Percentiles rank a stretch among this genome's conserved stretches.
phyloP scores from a whole-genome alignment of 2,797 vertebrate species.

The Sebastolobus alascanus region DNA sequence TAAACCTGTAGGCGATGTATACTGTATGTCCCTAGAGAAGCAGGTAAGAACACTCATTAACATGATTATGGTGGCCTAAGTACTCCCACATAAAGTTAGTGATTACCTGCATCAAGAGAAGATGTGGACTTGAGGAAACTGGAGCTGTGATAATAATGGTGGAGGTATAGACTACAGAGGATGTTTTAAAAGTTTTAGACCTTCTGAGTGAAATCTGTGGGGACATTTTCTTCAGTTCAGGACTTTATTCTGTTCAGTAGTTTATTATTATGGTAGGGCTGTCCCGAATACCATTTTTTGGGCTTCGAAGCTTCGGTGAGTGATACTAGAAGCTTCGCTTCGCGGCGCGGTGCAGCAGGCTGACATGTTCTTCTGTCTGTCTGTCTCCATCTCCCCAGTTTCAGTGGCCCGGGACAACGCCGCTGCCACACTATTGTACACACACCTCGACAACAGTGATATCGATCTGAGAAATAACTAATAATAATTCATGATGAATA shows the following conservation, averaged over 20 bases:
- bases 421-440: no score
- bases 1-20: neutral
- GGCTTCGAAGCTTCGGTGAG: no score
- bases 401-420: no score
- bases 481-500: no score
- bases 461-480: no score
- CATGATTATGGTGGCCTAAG: neutral
- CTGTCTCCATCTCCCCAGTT: no score
- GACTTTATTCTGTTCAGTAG: neutral
- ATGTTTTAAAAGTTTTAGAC: neutral
- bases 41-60: neutral
- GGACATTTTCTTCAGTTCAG: neutral
- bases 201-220: neutral
- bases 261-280: no score
- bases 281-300: no score
- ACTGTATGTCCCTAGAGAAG: neutral
- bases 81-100: neutral
- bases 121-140: neutral
- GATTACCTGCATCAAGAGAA: neutral
- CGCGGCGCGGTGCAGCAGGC: no score
- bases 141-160: neutral
- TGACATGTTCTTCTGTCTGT: no score
- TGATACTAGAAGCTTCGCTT: no score
- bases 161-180: neutral
- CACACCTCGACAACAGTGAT: no score